Evolutionary conservation across 1,140 invertebrate species (phyloP).

Genomic region (Brachionus koreanus): DNA sequence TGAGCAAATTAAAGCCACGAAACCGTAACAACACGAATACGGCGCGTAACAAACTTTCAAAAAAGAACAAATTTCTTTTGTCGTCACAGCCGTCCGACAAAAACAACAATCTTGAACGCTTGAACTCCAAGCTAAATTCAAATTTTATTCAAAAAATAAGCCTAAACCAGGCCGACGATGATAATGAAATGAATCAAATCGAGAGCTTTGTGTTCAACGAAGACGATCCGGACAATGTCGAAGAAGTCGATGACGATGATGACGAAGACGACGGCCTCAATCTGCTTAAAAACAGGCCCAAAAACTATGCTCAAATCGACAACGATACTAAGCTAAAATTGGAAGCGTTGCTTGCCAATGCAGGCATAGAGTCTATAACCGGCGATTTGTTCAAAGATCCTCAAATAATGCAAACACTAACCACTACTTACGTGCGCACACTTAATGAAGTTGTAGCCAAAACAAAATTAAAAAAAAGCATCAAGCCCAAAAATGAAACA

Average conservation of each 20-base stretch:
- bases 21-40: not conserved
- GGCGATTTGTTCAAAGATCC: conserved; percentile 39
- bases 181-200: not conserved
- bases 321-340: conserved; percentile 20
- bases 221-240: not conserved
- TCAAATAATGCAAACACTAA: conserved; percentile 42
- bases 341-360: conserved; percentile 1
- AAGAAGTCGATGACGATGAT: not conserved
- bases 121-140: conserved; percentile 8
- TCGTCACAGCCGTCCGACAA: not conserved
- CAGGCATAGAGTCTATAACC: conserved; percentile 37
- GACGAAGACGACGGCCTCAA: conserved; percentile 24
- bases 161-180: not conserved
- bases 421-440: conserved; percentile 35
- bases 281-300: conserved; percentile 1
- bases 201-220: conserved; percentile 18
- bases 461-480: conserved; percentile 6
- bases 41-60: not conserved
- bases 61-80: not conserved
- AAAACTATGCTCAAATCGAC: conserved; percentile 23
- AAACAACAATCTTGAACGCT: conserved; percentile 1
- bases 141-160: conserved; percentile 30
- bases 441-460: conserved; percentile 37
- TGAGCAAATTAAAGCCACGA: conserved; percentile 8
- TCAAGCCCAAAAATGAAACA: not conserved